Percentiles rank a stretch among this genome's conserved stretches.
Evolutionary conservation across 2,113 vertebrate species (phyloP).

Genomic region (Cheilinus undulatus): DNA sequence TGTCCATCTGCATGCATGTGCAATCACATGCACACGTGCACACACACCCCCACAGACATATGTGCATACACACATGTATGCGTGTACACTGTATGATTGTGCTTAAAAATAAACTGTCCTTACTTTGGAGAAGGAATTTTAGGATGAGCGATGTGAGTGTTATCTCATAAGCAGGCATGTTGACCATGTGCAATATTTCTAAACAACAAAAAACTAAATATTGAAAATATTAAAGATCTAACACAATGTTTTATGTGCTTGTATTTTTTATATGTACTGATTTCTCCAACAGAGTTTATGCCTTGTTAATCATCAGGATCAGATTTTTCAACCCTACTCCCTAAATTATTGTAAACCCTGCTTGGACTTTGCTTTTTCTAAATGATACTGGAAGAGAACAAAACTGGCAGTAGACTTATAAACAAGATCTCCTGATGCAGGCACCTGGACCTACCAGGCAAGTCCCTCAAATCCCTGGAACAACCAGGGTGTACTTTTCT

Average conservation of each 20-base stretch:
- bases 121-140: constrained; percentile 84
- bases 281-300: neutral
- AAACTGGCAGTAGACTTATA: neutral
- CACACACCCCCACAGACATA: constrained; percentile 78
- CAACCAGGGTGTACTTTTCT: constrained; percentile 21
- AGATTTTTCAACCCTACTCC: neutral
- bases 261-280: constrained; percentile 37
- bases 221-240: constrained; percentile 88
- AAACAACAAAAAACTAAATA: constrained; percentile 83
- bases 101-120: constrained; percentile 85
- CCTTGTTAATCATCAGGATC: neutral
- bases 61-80: constrained; percentile 78
- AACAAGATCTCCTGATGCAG: neutral
- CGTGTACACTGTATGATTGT: constrained; percentile 85
- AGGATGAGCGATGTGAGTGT: constrained; percentile 82
- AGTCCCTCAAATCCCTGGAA: constrained; percentile 23
- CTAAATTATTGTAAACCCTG: neutral
- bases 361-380: neutral
- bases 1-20: constrained; percentile 76
- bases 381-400: neutral
- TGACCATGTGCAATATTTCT: constrained; percentile 91
- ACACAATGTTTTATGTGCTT: constrained; percentile 73
- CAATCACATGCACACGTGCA: constrained; percentile 69
- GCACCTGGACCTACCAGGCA: neutral
- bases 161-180: constrained; percentile 86